Percentiles rank a stretch among this genome's conserved stretches.
These are phyloP conservation scores for Ophiothrix spiculata DNA, from an alignment of 35 echinoderm and acorn worm species.

Conservation along the genomic window DNA sequence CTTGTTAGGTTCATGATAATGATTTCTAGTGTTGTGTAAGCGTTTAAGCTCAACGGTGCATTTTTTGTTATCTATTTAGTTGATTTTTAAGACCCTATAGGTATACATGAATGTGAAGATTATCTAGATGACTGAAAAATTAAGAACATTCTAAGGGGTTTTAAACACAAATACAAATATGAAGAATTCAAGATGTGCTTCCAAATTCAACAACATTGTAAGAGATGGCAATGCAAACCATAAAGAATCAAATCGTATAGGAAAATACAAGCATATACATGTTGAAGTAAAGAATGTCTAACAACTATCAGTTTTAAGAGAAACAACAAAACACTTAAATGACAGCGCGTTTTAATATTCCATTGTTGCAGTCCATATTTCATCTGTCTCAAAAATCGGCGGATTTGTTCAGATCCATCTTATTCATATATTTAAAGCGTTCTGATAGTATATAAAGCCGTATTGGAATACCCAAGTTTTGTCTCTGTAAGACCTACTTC, in stretches of 20 bases:
- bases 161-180: not conserved
- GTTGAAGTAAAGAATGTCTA: not conserved
- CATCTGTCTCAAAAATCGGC: not conserved
- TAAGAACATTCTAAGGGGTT: too few species aligned
- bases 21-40: too few species aligned
- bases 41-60: too few species aligned
- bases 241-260: not conserved
- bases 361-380: not conserved
- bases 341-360: slow-evolving; percentile 5
- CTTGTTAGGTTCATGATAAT: too few species aligned
- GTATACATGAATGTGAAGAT: too few species aligned
- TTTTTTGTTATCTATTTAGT: too few species aligned
- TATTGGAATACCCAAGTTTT: not conserved
- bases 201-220: not conserved
- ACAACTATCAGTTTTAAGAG: not conserved
- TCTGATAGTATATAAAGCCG: not conserved
- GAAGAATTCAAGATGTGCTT: not conserved
- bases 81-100: too few species aligned
- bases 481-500: not conserved
- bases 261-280: too few species aligned
- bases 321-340: not conserved
- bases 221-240: not conserved
- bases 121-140: too few species aligned
- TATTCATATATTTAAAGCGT: not conserved
- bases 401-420: not conserved